Evolutionary conservation across 2,113 vertebrate genomes (phyloP).

Genomic region (Holacanthus passer): DNA sequence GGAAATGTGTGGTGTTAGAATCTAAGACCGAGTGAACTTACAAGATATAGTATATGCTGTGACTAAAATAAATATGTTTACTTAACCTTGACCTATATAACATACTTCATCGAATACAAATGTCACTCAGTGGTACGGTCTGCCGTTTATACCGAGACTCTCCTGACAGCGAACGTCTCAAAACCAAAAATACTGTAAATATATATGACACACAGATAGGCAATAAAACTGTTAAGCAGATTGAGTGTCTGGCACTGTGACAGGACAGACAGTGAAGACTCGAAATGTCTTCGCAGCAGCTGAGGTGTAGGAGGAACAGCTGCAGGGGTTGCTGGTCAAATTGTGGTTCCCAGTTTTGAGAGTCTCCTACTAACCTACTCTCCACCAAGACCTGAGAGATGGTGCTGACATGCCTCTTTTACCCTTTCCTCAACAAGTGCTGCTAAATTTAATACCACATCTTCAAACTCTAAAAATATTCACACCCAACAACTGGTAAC

Average conservation of each 20-base stretch:
- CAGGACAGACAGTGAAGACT: slow-evolving; percentile 40
- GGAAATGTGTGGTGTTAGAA: background rate
- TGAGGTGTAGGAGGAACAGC: slow-evolving; percentile 76
- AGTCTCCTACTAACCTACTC: slow-evolving; percentile 43
- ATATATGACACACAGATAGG: background rate
- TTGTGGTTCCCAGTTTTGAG: slow-evolving; percentile 38
- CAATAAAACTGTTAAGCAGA: slow-evolving; percentile 34
- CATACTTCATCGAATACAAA: slow-evolving; percentile 14
- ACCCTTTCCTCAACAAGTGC: slow-evolving; percentile 66
- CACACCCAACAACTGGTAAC: slow-evolving; percentile 73
- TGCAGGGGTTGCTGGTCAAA: slow-evolving; percentile 65
- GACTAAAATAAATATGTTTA: slow-evolving; percentile 55
- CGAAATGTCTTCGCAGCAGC: slow-evolving; percentile 61
- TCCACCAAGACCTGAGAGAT: slow-evolving; percentile 39
- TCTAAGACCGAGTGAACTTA: background rate
- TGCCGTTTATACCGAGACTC: background rate
- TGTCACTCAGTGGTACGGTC: background rate
- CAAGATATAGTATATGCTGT: slow-evolving; percentile 9
- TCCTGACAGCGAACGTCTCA: slow-evolving; percentile 23
- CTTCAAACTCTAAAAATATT: slow-evolving; percentile 82
- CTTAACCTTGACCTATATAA: slow-evolving; percentile 49
- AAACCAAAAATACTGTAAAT: slow-evolving; percentile 38
- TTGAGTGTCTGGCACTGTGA: slow-evolving; percentile 42
- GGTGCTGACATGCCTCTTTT: slow-evolving; percentile 61
- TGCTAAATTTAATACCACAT: slow-evolving; percentile 80